Evolutionary conservation across 2,888 invertebrate genomes (phyloP), one percentile per base, ranked within the genome.

Genomic region (Phymatocera aterrima): DNA sequence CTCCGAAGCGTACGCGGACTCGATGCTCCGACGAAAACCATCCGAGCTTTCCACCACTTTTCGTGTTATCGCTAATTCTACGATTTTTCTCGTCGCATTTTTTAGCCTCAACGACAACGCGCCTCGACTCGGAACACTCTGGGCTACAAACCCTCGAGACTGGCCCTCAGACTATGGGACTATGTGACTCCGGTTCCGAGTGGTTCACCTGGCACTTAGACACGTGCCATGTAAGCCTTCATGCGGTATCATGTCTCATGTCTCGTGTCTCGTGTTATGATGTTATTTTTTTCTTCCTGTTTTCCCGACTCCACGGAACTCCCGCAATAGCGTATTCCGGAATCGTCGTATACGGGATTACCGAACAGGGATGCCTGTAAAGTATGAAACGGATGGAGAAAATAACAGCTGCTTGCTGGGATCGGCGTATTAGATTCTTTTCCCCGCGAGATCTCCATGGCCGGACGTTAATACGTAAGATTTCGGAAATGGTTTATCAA

Each of bases 151-250:
- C 31, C 31, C 72, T 72, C 83, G 81, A 83, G 83, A 83, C 80
- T 77, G 80, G 78, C 82, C 80, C 84, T 84, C 81, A 85, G 83
- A 84, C 85, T 82, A 81, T 83, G 82, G 82, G 82, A 81, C 81
- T 83, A 81, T 83, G 82, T 83, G 82, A 81, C 81, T 83, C 82
- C 83, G 34, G 83, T 48, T 34, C 82, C 81, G 80, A 85, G 85
- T 83, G 83, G 84, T 86, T 87, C 87, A 85, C 85, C 86, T 86
- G 88, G 85, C 86, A 88, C 88, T 88, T 89, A 87, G 88, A 87
- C 89, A 89, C 89, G 89, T 85, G 89, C 87, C 86, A 84, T 82
- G 74, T 84, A 87, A 86, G 83, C 86, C 85, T 57, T 57, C 24
- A 80, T 79, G 79, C 80, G 46, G 12, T 24, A 28, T n/a, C n/a